Conservation (phyloP, 2,113 vertebrate species). For the Gymnarchus niloticus region DNA sequence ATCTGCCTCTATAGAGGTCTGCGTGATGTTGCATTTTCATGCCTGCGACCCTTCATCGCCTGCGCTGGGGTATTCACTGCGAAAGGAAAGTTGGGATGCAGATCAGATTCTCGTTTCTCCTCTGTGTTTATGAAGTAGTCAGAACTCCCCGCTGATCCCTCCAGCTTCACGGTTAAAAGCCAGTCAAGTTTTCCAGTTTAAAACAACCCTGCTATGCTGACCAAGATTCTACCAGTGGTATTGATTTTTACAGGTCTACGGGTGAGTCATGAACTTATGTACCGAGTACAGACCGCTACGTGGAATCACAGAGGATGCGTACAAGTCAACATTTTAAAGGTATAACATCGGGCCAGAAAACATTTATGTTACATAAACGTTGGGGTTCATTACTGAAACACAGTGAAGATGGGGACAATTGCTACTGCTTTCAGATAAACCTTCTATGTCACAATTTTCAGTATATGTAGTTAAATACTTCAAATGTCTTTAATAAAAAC, state of each 20-base stretch:
- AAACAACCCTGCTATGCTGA: neutral
- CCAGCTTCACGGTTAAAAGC: neutral
- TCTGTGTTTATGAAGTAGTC: no score
- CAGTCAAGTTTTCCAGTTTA: neutral
- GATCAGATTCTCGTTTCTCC: neutral
- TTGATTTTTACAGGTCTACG: neutral
- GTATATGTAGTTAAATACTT: no score
- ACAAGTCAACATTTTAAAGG: neutral
- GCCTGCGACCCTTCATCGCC: neutral
- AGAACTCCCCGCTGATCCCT: neutral
- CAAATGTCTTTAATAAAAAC: no score
- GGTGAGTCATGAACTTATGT: neutral
- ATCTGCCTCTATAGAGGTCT: neutral
- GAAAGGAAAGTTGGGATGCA: neutral
- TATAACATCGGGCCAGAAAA: neutral
- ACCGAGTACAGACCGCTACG: neutral
- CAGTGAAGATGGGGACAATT: neutral
- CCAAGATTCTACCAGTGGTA: neutral
- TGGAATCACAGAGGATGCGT: no score
- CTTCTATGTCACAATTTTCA: no score
- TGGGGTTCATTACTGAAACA: neutral
- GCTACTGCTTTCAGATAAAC: no score
- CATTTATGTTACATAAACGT: neutral
- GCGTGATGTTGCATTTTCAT: neutral
- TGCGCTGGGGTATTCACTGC: neutral